Base-by-base conservation (phyloP, 2,888 invertebrate genomes). In the Cephus sareptanus region DNA sequence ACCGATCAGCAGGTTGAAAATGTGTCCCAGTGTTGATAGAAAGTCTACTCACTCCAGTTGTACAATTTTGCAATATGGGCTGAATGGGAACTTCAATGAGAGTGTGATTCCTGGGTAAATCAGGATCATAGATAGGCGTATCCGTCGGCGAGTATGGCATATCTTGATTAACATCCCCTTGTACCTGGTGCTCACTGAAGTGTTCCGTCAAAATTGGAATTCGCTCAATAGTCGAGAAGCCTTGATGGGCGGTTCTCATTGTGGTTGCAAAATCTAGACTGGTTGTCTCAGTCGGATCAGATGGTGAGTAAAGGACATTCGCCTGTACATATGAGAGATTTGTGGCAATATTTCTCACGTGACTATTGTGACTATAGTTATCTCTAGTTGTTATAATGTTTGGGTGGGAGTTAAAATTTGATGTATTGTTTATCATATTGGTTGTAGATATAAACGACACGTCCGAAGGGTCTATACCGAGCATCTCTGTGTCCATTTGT, bases 81-180 rank as follows among this genome's bases (percentile, higher is more conserved):
- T 33, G 6, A 12, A 31, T 31, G 33, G 71, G 71, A 15, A 74
- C 74, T 31, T 71, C 31, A 71, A 71, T 34, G 6, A 71, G 34
- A 31, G 80, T 56, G 80, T 81, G 79, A 23, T 79, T 34, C 31
- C 71, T 77, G 34, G 85, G 79, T 56, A 86, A 68, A 34, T 88
- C 87, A 13, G 85, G 85, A 80, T 89, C 88, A 37, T 86, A 87
- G 4, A 87, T 75, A 4, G 88, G 87, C 31, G 83, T 83, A 74
- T 90, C 89, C 0, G 88, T 86, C 1, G 89, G 89, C 13, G 90
- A 90, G 75, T 89, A 89, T 23, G 90, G 89, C 35, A 80, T 84
- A 37, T 88, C 87, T 34, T 79, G 73, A 74, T 69, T 76, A 11
- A 33, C 9, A 23, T 73, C 31, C 31, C 23, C 9, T 31, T 71